Evolutionary conservation across 2,797 vertebrate genomes (phyloP).

Genomic region (Pelobates cultripes): DNA sequence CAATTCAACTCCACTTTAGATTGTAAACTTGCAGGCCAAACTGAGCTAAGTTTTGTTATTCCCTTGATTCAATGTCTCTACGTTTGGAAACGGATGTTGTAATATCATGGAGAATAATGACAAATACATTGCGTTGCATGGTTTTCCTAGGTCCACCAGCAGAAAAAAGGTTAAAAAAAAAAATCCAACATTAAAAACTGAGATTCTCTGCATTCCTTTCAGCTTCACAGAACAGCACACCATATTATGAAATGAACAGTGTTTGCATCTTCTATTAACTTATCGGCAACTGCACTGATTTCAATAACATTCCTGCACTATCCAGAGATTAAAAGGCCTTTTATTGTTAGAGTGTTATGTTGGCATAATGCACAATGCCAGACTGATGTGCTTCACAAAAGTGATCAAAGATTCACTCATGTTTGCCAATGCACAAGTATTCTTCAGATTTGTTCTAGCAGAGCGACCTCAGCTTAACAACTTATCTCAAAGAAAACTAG

Average conservation of each 20-base stretch:
- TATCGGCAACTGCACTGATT: slow-evolving; percentile 86
- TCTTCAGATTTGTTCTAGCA: slow-evolving; percentile 83
- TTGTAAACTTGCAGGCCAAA: too few relatives aligned
- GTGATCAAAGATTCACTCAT: slow-evolving; percentile 93
- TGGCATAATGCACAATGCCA: slow-evolving; percentile 96
- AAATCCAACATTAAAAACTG: slow-evolving; percentile 40
- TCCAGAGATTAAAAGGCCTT: slow-evolving; percentile 88
- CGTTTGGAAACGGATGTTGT: too few relatives aligned
- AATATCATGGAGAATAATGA: too few relatives aligned
- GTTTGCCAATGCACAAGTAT: slow-evolving; percentile 83
- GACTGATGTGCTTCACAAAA: slow-evolving; percentile 90
- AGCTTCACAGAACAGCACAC: slow-evolving; percentile 87
- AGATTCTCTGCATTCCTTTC: slow-evolving; percentile 89
- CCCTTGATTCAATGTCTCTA: too few relatives aligned
- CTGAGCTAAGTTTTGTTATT: too few relatives aligned
- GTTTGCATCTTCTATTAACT: slow-evolving; percentile 93
- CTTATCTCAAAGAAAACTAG: slow-evolving; percentile 88
- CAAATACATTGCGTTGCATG: not conserved
- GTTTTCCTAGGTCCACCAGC: not conserved
- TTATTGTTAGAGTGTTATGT: slow-evolving; percentile 82
- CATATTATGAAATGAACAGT: slow-evolving; percentile 96
- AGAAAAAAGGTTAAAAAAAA: slow-evolving; percentile 20
- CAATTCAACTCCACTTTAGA: too few relatives aligned
- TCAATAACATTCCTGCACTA: slow-evolving; percentile 91
- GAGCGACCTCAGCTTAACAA: slow-evolving; percentile 87